A percentile compares a stretch with the other conserved stretches of the same genome.
Conservation (phyloP, 1,140 invertebrate species). For the Pseudomyrmex cubaensis region DNA sequence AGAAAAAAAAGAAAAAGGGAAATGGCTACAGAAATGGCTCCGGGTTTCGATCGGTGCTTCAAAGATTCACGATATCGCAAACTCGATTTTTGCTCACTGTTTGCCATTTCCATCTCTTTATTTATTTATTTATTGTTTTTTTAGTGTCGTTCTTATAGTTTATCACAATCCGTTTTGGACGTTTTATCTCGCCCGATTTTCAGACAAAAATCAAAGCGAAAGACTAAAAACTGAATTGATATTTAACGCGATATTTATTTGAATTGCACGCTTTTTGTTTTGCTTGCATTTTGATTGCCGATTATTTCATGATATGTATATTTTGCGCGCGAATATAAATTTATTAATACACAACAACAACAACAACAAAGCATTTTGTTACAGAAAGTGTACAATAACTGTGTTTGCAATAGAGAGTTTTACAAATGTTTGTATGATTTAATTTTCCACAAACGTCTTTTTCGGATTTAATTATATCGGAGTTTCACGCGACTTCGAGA, state of each 20-base stretch:
- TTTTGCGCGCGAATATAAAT: neutral
- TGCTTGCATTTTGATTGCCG: neutral
- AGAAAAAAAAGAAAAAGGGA: constrained; percentile 73
- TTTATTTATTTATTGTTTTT: too few relatives aligned
- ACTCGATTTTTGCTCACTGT: neutral
- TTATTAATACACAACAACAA: too few relatives aligned
- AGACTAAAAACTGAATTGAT: neutral
- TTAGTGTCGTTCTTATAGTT: neutral
- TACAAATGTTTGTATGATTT: neutral
- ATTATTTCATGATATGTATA: neutral
- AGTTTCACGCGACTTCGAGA: neutral
- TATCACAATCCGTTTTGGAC: neutral
- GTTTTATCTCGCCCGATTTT: neutral
- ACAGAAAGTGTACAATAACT: neutral
- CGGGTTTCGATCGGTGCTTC: constrained; percentile 7
- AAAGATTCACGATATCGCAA: constrained; percentile 21
- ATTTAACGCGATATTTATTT: neutral
- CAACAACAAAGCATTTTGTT: constrained; percentile 6
- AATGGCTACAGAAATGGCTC: constrained; percentile 63
- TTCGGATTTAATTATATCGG: neutral
- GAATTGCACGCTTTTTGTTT: neutral
- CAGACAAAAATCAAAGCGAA: constrained; percentile 6
- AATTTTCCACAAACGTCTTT: neutral
- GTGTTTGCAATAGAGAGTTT: neutral
- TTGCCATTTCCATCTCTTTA: neutral